Base-by-base conservation (phyloP, 2,113 vertebrate species). In the Otolemur garnettii region DNA sequence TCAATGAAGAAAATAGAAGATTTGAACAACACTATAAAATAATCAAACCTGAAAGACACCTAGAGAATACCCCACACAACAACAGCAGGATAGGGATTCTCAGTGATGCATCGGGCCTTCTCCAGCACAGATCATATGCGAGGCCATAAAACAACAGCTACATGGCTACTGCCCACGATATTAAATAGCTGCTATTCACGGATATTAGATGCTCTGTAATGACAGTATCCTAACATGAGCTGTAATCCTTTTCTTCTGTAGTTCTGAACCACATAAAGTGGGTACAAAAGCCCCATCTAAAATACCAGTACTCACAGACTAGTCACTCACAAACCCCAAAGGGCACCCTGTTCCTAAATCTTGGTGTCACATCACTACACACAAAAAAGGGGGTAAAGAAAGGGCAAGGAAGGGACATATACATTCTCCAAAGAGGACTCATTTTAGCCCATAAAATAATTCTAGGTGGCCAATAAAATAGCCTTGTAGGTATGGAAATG, bases 401-500 rank as follows among this genome's bases (percentile, higher is more conserved):
- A 18, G 19, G 30, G 69, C 11, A 0, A 57, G 15, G 35, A 35
- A 10, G 42, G 35, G 14, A 80, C 12, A 66, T 1, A 28, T 21
- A 93, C 9, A 55, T n/a, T 95, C 28, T 21, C 66, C 69, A 92
- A 95, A 79, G 22, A 77, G 33, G 33, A 80, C 10, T 69, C 28
- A 26, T 71, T 90, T 79, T 91, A 90, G 38, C 87, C 62, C 88
- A 15, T 74, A 68, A 78, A 50, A 71, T 57, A 68, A 81, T 86
- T 84, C 66, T 92, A 66, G 84, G 4, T 2, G 85, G 53, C 2
- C 77, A 97, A 90, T 87, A 80, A 90, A 81, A 75, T 2, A 72
- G 26, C 9, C 30, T 18, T 92, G 5, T 21, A 68, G 1, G 84
- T 64, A 88, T 28, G 19, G 92, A 90, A 96, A 93, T 42, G 53